Conservation (phyloP, 2,113 vertebrate genomes). For the Fregata magnificens region DNA sequence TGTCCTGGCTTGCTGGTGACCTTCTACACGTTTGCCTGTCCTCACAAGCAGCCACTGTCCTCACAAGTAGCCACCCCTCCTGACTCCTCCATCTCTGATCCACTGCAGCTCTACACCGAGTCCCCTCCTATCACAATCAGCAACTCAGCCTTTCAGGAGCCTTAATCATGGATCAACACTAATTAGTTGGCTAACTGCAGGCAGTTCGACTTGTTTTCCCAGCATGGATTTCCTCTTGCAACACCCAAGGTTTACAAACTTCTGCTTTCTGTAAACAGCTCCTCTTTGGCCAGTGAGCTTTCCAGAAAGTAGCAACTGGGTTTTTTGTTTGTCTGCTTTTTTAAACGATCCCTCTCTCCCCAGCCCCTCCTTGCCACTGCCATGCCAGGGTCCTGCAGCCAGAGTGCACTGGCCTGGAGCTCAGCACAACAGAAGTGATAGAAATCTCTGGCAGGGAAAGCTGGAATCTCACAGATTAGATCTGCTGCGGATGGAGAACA, state of each 20-base stretch:
- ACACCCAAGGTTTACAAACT: slow-evolving; percentile 27
- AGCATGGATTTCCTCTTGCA: slow-evolving; percentile 53
- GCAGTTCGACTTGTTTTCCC: slow-evolving; percentile 21
- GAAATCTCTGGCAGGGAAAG: background rate
- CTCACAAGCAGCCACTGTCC: background rate
- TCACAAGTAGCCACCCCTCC: background rate
- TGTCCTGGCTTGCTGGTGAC: background rate
- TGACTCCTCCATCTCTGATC: background rate
- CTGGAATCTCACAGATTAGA: background rate
- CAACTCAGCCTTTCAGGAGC: background rate
- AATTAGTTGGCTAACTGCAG: background rate
- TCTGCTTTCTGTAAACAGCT: slow-evolving; percentile 33
- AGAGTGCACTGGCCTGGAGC: background rate
- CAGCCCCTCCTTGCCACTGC: background rate
- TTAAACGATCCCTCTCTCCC: background rate
- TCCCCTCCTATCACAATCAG: background rate
- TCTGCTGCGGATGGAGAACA: background rate
- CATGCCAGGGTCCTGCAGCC: background rate
- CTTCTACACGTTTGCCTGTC: background rate
- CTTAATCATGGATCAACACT: background rate
- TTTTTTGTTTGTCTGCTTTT: background rate
- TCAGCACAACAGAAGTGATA: background rate
- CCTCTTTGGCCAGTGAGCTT: background rate
- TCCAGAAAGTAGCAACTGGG: background rate
- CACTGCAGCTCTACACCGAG: background rate